These are phyloP conservation scores for Ladona fulva DNA, from an alignment of 1,140 invertebrate genomes.

Conservation along the genomic window DNA sequence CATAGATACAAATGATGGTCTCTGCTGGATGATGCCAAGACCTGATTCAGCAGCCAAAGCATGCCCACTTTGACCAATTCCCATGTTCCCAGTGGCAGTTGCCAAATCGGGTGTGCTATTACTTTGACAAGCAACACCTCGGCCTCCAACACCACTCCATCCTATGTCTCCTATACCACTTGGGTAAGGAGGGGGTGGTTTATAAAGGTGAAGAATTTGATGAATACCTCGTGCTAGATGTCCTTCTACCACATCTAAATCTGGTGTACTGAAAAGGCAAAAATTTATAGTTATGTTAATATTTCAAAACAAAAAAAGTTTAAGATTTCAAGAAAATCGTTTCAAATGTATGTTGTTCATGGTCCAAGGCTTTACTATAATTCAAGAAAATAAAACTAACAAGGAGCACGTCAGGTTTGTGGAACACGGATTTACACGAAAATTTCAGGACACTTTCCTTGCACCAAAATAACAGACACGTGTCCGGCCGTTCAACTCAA, in stretches of 20 bases:
- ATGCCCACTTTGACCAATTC: background rate
- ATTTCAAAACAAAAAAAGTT: background rate
- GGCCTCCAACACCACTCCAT: background rate
- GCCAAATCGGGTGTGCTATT: conserved; percentile 75
- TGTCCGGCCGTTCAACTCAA: too few relatives aligned
- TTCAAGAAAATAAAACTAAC: too few relatives aligned
- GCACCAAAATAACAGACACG: too few relatives aligned
- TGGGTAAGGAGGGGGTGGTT: conserved; percentile 75
- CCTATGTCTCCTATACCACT: conserved; percentile 48
- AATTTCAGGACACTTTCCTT: too few relatives aligned
- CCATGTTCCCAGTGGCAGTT: conserved; percentile 16
- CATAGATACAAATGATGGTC: conserved; percentile 26
- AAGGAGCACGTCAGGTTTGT: too few relatives aligned
- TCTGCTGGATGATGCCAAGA: conserved; percentile 25
- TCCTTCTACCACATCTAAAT: conserved; percentile 35
- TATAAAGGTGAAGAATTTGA: conserved; percentile 60
- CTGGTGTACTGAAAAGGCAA: conserved; percentile 34
- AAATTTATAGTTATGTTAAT: conserved; percentile 14
- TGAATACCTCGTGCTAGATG: conserved; percentile 38
- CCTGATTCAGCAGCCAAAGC: background rate
- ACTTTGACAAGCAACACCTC: conserved; percentile 32
- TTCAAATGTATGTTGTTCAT: too few relatives aligned
- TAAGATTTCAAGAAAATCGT: too few relatives aligned
- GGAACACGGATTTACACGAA: too few relatives aligned
- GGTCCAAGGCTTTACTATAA: too few relatives aligned